Percentiles rank a stretch among this genome's conserved stretches.
phyloP scores from a whole-genome alignment of 2,797 vertebrate genomes.

The Chelidonichthys spinosus region DNA sequence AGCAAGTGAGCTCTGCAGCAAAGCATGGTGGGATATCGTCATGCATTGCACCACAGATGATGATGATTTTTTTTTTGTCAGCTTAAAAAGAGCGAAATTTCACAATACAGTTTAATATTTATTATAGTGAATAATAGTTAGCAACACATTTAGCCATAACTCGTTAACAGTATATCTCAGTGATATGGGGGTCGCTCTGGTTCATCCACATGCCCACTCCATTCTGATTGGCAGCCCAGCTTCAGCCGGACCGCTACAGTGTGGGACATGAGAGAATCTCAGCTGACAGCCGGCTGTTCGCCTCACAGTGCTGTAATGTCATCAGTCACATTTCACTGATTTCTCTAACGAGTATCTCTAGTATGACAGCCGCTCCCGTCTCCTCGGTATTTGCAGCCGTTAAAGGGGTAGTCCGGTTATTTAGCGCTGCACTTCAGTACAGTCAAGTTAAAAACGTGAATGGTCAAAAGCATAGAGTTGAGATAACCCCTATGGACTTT shows the following conservation, averaged over 20 bases:
- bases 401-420: not conserved
- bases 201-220: not conserved
- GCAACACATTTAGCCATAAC: not conserved
- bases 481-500: slow-evolving; percentile 1
- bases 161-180: not conserved
- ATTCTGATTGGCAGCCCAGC: not conserved
- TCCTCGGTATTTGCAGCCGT: not conserved
- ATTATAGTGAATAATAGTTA: not conserved
- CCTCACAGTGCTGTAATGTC: not conserved
- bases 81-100: not conserved
- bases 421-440: not conserved
- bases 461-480: not conserved
- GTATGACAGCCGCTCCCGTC: not conserved
- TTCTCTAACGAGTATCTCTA: not conserved
- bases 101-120: not conserved
- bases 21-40: slow-evolving; percentile 47
- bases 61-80: not conserved
- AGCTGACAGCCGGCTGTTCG: not conserved
- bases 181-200: not conserved
- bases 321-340: not conserved
- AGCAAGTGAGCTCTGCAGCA: slow-evolving; percentile 29
- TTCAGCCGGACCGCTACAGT: not conserved
- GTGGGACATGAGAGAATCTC: not conserved
- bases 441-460: not conserved
- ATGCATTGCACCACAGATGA: not conserved